Percentiles rank a stretch among this genome's conserved stretches.
phyloP scores from a whole-genome alignment of 1,140 invertebrate species.

The Pollicipes pollicipes region DNA sequence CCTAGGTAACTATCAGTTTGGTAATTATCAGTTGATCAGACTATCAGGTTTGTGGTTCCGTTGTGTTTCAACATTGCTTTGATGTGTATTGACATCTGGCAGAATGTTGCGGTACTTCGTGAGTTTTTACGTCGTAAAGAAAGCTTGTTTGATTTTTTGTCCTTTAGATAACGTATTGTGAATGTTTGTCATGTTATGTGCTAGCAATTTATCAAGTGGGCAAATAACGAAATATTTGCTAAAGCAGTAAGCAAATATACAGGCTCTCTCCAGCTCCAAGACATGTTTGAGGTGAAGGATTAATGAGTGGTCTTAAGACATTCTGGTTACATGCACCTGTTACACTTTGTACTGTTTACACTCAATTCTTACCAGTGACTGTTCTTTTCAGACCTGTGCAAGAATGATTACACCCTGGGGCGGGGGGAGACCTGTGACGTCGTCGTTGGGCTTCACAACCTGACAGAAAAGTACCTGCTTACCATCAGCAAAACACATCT shows the following conservation, averaged over 20 bases:
- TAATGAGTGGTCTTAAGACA: too few species aligned
- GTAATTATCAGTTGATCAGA: background rate
- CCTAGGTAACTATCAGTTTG: background rate
- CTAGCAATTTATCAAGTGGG: too few species aligned
- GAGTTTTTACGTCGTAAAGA: too few species aligned
- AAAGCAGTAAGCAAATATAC: too few species aligned
- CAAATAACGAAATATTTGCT: background rate
- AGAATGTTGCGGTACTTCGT: background rate
- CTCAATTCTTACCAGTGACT: background rate
- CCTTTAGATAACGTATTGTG: background rate
- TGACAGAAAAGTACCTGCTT: slow-evolving; percentile 9
- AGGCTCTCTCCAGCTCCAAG: too few species aligned
- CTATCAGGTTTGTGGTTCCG: background rate
- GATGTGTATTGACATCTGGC: too few species aligned
- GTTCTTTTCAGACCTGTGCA: slow-evolving; percentile 9
- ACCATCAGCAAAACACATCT: slow-evolving; percentile 14
- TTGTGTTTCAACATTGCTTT: background rate
- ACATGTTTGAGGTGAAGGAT: background rate
- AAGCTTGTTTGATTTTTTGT: background rate
- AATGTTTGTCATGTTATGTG: too few species aligned
- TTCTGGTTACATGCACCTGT: too few species aligned
- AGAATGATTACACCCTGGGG: slow-evolving; percentile 11
- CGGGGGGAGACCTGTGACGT: slow-evolving; percentile 9
- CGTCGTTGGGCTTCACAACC: background rate
- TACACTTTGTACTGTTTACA: background rate